Percentiles rank a stretch among this genome's conserved stretches.
Conservation (phyloP, 2,888 invertebrate genomes). For the Pheosia tremula region DNA sequence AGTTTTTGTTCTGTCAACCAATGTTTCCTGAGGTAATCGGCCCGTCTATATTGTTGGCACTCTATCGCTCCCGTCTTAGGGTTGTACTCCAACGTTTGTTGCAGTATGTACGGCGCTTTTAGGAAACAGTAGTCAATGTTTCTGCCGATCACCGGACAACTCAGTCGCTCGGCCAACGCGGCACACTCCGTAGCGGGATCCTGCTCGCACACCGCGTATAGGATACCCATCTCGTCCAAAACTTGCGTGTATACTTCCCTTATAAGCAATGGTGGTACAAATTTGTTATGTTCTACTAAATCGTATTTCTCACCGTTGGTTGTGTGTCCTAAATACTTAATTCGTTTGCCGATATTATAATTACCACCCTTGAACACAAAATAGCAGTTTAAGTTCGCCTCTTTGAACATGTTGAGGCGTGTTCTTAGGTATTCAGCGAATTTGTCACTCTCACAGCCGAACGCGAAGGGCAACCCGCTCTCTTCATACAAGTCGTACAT, state of each 20-base stretch:
- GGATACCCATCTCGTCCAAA: constrained; percentile 46
- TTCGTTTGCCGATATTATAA: constrained; percentile 23
- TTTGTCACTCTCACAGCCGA: constrained; percentile 49
- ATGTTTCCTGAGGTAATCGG: constrained; percentile 35
- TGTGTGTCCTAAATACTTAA: constrained; percentile 7
- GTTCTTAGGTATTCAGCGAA: constrained; percentile 41
- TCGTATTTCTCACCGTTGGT: neutral
- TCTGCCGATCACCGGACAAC: constrained; percentile 48
- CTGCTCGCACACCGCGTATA: constrained; percentile 41
- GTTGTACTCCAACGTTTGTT: constrained; percentile 23
- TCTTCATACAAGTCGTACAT: constrained; percentile 40
- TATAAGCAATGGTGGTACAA: constrained; percentile 36
- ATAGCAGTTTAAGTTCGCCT: constrained; percentile 49
- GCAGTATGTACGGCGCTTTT: constrained; percentile 44
- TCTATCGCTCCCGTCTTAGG: constrained; percentile 12
- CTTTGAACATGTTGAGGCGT: constrained; percentile 40
- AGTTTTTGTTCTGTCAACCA: constrained; percentile 35
- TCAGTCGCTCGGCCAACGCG: constrained; percentile 44
- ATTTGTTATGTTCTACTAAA: constrained; percentile 2
- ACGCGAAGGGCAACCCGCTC: constrained; percentile 25
- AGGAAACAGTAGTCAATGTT: constrained; percentile 51
- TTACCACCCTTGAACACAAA: constrained; percentile 55
- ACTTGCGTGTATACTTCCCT: constrained; percentile 44
- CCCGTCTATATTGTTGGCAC: constrained; percentile 35
- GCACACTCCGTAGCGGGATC: constrained; percentile 49